Percentiles rank a stretch among this genome's conserved stretches.
These are phyloP conservation scores for Polypterus senegalus DNA, from an alignment of 2,113 vertebrate genomes.

Conservation along the genomic window DNA sequence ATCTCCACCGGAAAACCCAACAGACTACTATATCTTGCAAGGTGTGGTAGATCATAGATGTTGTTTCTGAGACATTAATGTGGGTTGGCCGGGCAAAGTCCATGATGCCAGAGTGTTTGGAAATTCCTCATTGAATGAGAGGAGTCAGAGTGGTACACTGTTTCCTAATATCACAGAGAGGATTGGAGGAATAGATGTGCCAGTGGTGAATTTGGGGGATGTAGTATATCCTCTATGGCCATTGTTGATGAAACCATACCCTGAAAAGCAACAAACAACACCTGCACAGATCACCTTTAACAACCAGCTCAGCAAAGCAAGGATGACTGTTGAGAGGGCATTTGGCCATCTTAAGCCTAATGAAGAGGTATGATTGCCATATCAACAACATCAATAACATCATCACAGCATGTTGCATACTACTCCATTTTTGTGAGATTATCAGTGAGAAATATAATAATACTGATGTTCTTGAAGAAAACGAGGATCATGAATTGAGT, in stretches of 20 bases:
- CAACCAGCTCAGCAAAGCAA: constrained; percentile 27
- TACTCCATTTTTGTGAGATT: constrained; percentile 52
- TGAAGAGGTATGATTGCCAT: constrained; percentile 47
- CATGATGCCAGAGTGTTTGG: background rate
- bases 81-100: background rate
- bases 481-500: too few species aligned
- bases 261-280: constrained; percentile 3
- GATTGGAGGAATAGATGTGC: constrained; percentile 1
- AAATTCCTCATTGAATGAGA: constrained; percentile 4
- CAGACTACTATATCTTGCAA: constrained; percentile 12
- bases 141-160: constrained; percentile 1
- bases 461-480: too few species aligned
- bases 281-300: constrained; percentile 40
- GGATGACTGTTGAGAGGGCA: constrained; percentile 20
- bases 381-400: constrained; percentile 49
- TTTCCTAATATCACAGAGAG: constrained; percentile 2
- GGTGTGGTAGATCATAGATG: constrained; percentile 14
- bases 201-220: background rate
- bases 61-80: constrained; percentile 14
- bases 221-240: constrained; percentile 8
- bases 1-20: background rate
- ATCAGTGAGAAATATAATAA: constrained; percentile 30
- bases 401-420: constrained; percentile 46
- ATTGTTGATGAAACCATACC: constrained; percentile 13
- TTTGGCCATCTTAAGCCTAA: constrained; percentile 45